Evolutionary conservation across 2,113 vertebrate species (phyloP), one percentile per base, ranked within the genome.

Genomic region (Bos taurus): DNA sequence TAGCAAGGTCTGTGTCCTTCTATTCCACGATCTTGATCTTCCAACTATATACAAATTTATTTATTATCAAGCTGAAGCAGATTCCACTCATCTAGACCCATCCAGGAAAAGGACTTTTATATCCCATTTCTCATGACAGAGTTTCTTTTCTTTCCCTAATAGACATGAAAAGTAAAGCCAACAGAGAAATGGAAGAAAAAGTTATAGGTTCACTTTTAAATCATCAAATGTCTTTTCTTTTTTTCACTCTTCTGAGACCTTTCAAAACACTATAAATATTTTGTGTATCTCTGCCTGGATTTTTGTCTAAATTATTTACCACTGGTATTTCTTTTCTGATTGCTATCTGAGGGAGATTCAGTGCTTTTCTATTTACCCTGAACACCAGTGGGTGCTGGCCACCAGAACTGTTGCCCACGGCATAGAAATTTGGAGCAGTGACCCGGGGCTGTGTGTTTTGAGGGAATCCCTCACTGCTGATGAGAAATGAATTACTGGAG

Each of bases 131-230:
- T 97, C 82, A 60, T 60, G 77, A 89, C 36, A 91, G 40, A 82
- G 78, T 43, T 46, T 93, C 77, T 85, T 88, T 95, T 64, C 91
- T 64, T 91, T 92, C 40, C 60, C 40, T 90, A 91, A 90, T 26
- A 33, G 9, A 74, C 12, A 25, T 88, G 23, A 95, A 90, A 97
- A 82, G 64, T 67, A 80, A 96, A 97, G 78, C n/a, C 77, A 82
- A 87, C 8, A 77, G 43, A 50, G 43, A 74, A 19, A 95, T 71
- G 36, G 92, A 92, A 94, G 85, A 82, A 83, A 85, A 97, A 25
- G 15, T n/a, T 82, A 43, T 0, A 33, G 8, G 56, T 91, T 56
- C 77, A 11, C 56, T 91, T 94, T 94, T 9, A 52, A 77, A 43
- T 91, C 21, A 13, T 91, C 46, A 46, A 15, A 19, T 50, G n/a